These are phyloP conservation scores for Montipora efflorescens DNA, from an alignment of 64 coral and sea anemone species.

Conservation along the genomic window DNA sequence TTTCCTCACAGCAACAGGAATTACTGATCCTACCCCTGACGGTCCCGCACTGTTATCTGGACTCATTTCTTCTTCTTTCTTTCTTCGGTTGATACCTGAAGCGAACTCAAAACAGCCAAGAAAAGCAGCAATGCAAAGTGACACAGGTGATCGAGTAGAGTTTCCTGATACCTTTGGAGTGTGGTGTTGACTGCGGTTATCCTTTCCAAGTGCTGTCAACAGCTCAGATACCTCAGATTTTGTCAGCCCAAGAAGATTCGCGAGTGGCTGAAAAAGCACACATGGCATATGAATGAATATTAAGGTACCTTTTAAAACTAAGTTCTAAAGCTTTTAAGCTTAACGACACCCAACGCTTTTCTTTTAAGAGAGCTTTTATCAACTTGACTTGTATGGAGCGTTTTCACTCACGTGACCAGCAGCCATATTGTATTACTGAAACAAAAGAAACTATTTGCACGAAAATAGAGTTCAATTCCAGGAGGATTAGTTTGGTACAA, in stretches of 20 bases:
- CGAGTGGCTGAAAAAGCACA: conserved; percentile 52
- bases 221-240: conserved; percentile 85
- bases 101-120: conserved; percentile 80
- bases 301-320: background rate
- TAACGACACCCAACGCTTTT: too few relatives aligned
- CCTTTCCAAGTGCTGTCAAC: conserved; percentile 46
- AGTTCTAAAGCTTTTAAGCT: too few relatives aligned
- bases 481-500: too few relatives aligned
- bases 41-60: conserved; percentile 32
- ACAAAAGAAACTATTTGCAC: too few relatives aligned
- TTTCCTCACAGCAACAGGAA: conserved; percentile 47
- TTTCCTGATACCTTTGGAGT: background rate
- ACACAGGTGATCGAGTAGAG: background rate
- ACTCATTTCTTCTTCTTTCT: background rate
- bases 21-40: conserved; percentile 5
- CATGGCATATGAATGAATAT: background rate
- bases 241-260: conserved; percentile 63
- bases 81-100: conserved; percentile 11
- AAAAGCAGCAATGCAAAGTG: conserved; percentile 49
- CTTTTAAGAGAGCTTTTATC: too few relatives aligned
- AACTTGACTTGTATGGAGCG: too few relatives aligned
- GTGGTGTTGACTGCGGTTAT: conserved; percentile 5
- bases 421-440: too few relatives aligned
- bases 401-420: too few relatives aligned
- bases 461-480: too few relatives aligned